Evolutionary conservation across 2,113 vertebrate species (phyloP).

Genomic region (Megaceryle torquata): DNA sequence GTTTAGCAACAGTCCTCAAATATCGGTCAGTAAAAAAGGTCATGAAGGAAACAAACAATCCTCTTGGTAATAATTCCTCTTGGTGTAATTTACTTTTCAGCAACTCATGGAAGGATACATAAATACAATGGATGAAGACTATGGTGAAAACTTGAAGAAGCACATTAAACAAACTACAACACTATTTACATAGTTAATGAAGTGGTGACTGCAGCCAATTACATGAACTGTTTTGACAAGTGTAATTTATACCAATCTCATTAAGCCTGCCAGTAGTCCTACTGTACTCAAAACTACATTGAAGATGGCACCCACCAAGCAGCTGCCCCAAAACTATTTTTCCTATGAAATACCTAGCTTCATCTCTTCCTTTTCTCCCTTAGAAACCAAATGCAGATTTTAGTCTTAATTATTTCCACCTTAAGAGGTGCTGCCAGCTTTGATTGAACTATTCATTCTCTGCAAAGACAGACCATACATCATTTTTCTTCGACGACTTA

Average conservation of each 20-base stretch:
- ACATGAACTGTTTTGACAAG: background rate
- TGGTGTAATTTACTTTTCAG: background rate
- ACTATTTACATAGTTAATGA: background rate
- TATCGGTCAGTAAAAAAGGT: background rate
- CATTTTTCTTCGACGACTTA: background rate
- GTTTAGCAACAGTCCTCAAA: background rate
- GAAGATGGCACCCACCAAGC: background rate
- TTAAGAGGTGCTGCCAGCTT: background rate
- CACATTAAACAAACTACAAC: background rate
- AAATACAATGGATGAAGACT: background rate
- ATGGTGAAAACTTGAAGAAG: background rate
- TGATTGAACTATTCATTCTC: background rate
- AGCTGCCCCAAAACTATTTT: background rate
- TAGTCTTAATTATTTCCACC: background rate
- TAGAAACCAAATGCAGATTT: background rate
- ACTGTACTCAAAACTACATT: background rate
- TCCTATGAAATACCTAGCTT: background rate
- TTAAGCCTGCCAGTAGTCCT: background rate
- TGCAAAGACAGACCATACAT: background rate
- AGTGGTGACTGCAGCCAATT: background rate
- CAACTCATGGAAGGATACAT: background rate
- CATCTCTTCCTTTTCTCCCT: background rate
- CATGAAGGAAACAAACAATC: background rate
- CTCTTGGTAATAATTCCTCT: background rate
- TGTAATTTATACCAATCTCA: no score